Base-by-base conservation (phyloP, 1,140 invertebrate species). In the Sesamia nonagrioides region DNA sequence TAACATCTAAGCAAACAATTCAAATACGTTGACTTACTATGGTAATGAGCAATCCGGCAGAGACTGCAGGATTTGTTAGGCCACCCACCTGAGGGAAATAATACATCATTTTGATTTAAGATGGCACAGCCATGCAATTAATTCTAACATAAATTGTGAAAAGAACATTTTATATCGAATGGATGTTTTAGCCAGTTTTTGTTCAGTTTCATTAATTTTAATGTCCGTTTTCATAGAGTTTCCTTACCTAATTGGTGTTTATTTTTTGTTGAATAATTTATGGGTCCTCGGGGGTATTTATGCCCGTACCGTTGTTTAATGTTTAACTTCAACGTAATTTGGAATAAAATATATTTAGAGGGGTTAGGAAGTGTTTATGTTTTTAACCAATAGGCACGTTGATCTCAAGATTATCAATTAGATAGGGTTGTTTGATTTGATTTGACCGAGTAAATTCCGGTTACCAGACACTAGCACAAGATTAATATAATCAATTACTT, bases 71-170 rank as follows among this genome's bases (percentile, higher is more conserved):
- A 66, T 66, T 21, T 66, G 61, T 66, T 58, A 58, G 18, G 21
- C n/a, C n/a, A 66, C 40, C 40, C 58, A 60, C 58, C 58, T 66
- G 61, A 45, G 61, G 56, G 61, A 66, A 66, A 66, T 66, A 66
- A 66, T 66, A 66, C 37, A 66, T 66, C 61, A 66, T 66, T 45
- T 66, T 66, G 61, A 66, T 66, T 66, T 66, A 66, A 66, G 61
- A 66, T 66, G 61, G 17, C 37, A 17, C 6, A 6, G 9, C 40
- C 17, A 21, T 35, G 61, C 61, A 66, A 66, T 66, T 45, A 66
- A 63, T 21, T 66, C 35, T 42, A 45, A 42, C 61, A 21, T 66
- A 45, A 45, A 42, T 66, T 66, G n/a, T 66, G n/a, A 61, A 61
- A 61, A 54, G 50, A 17, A 61, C 15, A 61, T 61, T 61, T 61